Percentiles rank a stretch among this genome's conserved stretches.
Evolutionary conservation across 1,140 invertebrate species (phyloP).

Genomic region (Drosophila asahinai): DNA sequence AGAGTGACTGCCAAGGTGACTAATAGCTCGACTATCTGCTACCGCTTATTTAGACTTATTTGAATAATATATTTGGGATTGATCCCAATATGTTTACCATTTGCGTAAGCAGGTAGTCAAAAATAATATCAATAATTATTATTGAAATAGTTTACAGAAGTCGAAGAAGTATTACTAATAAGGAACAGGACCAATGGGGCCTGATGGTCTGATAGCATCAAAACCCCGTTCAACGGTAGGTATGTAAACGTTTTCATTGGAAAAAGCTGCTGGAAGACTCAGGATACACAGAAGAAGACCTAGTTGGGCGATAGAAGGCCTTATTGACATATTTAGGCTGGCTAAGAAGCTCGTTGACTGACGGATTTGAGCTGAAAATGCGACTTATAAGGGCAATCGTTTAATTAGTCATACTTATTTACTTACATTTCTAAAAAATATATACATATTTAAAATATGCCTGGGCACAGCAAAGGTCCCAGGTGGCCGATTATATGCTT

Average conservation of each 20-base stretch:
- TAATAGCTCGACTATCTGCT: slow-evolving; percentile 21
- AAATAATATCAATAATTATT: slow-evolving; percentile 1
- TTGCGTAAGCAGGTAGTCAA: slow-evolving; percentile 9
- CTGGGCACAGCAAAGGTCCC: background rate
- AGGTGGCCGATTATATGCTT: too few relatives aligned
- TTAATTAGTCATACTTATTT: too few relatives aligned
- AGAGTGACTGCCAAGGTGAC: slow-evolving; percentile 3
- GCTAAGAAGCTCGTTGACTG: slow-evolving; percentile 40
- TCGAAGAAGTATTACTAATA: background rate
- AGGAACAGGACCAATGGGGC: too few relatives aligned
- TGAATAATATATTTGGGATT: too few relatives aligned
- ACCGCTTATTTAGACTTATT: slow-evolving; percentile 21
- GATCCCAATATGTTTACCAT: background rate
- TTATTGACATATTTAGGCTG: slow-evolving; percentile 45
- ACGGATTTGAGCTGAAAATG: slow-evolving; percentile 1
- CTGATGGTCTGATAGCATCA: too few relatives aligned
- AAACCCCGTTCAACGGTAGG: too few relatives aligned
- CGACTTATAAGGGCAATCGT: background rate
- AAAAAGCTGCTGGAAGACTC: slow-evolving; percentile 4
- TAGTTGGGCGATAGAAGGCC: background rate
- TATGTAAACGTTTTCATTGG: background rate
- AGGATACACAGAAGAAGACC: slow-evolving; percentile 27
- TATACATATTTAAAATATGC: slow-evolving; percentile 2
- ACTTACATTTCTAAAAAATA: slow-evolving; percentile 1
- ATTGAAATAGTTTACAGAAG: background rate